Evolutionary conservation across 2,113 vertebrate genomes (phyloP), one percentile per base, ranked within the genome.

Genomic region (Calcarius ornatus): DNA sequence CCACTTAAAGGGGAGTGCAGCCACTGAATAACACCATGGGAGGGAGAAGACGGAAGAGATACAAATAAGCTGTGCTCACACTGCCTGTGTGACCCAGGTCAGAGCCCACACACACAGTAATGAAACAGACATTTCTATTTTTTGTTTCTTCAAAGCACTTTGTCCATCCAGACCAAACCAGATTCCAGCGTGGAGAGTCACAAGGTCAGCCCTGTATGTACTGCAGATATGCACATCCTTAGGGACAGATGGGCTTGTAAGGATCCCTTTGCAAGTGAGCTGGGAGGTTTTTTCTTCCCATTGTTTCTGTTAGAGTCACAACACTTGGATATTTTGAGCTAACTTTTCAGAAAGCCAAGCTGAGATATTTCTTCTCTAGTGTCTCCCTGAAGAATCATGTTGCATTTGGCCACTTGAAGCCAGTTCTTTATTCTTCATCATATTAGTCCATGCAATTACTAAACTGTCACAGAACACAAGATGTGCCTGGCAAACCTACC

Each of bases 81-180:
- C 27, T 76, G 75, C 20, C 53, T 82, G 24, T 3, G 1, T 91
- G 92, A 94, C 88, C 89, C 57, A 53, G 81, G 85, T 91, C 87
- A 94, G 65, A 88, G 92, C 51, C 81, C 93, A 89, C 81, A 91
- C 94, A 94, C 51, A 7, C 5, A 45, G 48, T n/a, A 76, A 71
- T n/a, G 63, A 95, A 93, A 75, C 22, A 57, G 30, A 48, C n/a
- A 88, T 75, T 94, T 66, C 35, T 69, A 3, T 8, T 27, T 59
- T 80, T 84, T 86, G 82, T 71, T 38, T 4, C 51, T 86, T 96
- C 60, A 90, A 81, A 95, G 80, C 5, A 9, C 43, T 94, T 96
- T 88, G 57, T 92, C 60, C 48, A 42, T 43, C n/a, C 76, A 64
- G 81, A 51, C 47, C 66, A 93, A 83, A 63, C 30, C 60, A 93